These are phyloP conservation scores for Scaptomyza reducta DNA, from an alignment of 2,888 invertebrate species.

Conservation along the genomic window DNA sequence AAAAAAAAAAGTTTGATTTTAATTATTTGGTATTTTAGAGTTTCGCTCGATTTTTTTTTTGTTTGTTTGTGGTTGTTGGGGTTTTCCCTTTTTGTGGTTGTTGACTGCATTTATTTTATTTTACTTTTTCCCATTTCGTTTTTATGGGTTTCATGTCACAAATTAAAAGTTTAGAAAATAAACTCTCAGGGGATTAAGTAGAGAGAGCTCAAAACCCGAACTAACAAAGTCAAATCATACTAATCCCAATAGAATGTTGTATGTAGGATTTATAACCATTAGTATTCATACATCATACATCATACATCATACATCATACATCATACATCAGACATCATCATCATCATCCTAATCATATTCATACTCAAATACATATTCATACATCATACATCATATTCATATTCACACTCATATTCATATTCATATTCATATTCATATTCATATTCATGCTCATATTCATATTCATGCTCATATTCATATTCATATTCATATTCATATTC, in stretches of 20 bases:
- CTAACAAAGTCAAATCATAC: not conserved
- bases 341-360: no score
- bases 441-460: no score
- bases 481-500: not conserved
- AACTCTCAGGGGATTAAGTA: not conserved
- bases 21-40: slow-evolving; percentile 58
- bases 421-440: no score
- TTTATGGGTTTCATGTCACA: slow-evolving; percentile 36
- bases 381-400: no score
- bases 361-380: no score
- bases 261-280: not conserved
- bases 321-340: no score
- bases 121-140: slow-evolving; percentile 4
- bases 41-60: slow-evolving; percentile 14
- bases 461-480: no score
- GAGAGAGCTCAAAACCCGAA: not conserved
- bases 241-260: not conserved
- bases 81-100: not conserved
- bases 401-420: no score
- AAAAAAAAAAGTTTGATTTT: slow-evolving; percentile 42
- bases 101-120: not conserved
- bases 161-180: slow-evolving; percentile 59
- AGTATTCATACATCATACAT: no score
- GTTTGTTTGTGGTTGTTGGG: slow-evolving; percentile 1
- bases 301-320: no score